Evolutionary conservation across 2,797 vertebrate genomes (phyloP).

Genomic region (Dallia pectoralis): DNA sequence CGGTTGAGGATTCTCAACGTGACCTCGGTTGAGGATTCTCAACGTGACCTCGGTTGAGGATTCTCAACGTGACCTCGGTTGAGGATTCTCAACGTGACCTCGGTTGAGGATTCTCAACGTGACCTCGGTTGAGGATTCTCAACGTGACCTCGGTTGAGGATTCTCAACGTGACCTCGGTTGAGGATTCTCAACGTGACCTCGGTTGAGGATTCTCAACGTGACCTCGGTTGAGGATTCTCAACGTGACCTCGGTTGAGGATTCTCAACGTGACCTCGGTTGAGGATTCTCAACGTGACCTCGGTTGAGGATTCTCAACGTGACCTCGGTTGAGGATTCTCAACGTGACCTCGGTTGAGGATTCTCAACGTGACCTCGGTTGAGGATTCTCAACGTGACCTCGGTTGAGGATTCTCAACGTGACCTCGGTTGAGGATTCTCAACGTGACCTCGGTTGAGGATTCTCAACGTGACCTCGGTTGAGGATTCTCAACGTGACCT

Average conservation of each 20-base stretch:
- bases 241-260: conserved; percentile 5
- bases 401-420: background rate
- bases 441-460: conserved; percentile 5
- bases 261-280: conserved; percentile 8
- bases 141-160: conserved; percentile 5
- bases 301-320: background rate
- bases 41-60: conserved; percentile 5
- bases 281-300: conserved; percentile 16
- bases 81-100: conserved; percentile 16
- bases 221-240: background rate
- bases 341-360: conserved; percentile 5
- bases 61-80: conserved; percentile 8
- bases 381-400: conserved; percentile 16
- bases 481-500: conserved; percentile 16
- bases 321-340: background rate
- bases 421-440: background rate
- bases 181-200: conserved; percentile 16
- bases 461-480: conserved; percentile 8
- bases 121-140: background rate
- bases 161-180: conserved; percentile 8
- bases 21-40: background rate
- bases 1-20: background rate
- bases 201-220: background rate
- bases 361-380: conserved; percentile 8
- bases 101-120: background rate